Evolutionary conservation across 2,113 vertebrate species (phyloP), one percentile per base, ranked within the genome.

Genomic region (Pteruthius melanotis): DNA sequence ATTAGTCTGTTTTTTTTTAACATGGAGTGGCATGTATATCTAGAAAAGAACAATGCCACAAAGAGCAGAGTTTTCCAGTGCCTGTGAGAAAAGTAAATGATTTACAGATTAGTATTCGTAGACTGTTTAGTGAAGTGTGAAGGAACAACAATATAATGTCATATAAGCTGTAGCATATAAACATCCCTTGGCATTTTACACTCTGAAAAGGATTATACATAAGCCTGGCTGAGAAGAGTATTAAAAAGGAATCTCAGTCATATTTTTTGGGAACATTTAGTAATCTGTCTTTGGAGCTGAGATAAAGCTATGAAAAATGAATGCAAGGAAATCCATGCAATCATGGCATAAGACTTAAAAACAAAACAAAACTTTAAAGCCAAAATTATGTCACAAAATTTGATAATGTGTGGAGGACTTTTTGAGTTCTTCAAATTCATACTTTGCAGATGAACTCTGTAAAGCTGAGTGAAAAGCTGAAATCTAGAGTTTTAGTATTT

Each of bases 171-270:
- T 74, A 91, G 52, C 88, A 88, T 85, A 93, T 81, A 96, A 97
- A 96, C 93, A 97, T 87, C 93, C 89, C 66, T 86, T 89, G 95
- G 93, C 92, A 94, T 97, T 97, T 95, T 94, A 92, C 87, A 90
- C 84, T 97, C 91, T 90, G 91, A 93, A 96, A 94, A 96, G 90
- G 89, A 94, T 97, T 96, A 96, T 94, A 89, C 76, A 69, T 85
- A 95, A 95, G 84, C 92, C 91, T 50, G 80, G 82, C 89, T 81
- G 87, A 95, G 93, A 93, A 91, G 35, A 93, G 89, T 57, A 94
- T 97, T 97, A 93, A 94, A 95, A 96, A 94, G 57, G 75, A 96
- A 85, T 95, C 84, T 89, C 92, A 92, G 92, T 92, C 86, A 90
- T 89, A 94, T 72, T 95, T 95, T 86, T 90, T 24, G 78, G 82